Percentiles rank a stretch among this genome's conserved stretches.
Evolutionary conservation across 1,140 invertebrate species (phyloP).

Genomic region (Drosophila kikkawai): DNA sequence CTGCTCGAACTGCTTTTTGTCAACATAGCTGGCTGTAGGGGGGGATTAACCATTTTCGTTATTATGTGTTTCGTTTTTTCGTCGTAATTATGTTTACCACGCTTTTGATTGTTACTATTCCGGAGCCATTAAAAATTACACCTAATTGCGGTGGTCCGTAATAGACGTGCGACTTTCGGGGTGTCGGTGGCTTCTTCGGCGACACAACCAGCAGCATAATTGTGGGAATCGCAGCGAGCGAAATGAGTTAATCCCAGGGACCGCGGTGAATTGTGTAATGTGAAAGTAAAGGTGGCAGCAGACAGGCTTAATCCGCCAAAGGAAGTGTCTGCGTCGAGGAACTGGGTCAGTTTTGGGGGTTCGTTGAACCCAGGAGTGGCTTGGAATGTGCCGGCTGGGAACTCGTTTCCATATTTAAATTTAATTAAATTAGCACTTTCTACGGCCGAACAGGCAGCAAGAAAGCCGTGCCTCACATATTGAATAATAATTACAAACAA

Average conservation of each 20-base stretch:
- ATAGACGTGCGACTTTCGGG: slow-evolving; percentile 58
- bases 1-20: slow-evolving; percentile 31
- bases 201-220: slow-evolving; percentile 27
- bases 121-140: slow-evolving; percentile 54
- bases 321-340: slow-evolving; percentile 21
- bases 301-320: slow-evolving; percentile 25
- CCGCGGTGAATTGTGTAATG: slow-evolving; percentile 46
- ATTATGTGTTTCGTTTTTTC: slow-evolving; percentile 68
- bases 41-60: slow-evolving; percentile 52
- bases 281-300: slow-evolving; percentile 33
- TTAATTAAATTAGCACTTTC: slow-evolving; percentile 80
- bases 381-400: slow-evolving; percentile 34
- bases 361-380: slow-evolving; percentile 23
- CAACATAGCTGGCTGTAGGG: slow-evolving; percentile 21
- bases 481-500: slow-evolving; percentile 79
- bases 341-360: slow-evolving; percentile 32
- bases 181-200: slow-evolving; percentile 23
- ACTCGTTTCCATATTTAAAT: slow-evolving; percentile 63
- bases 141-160: slow-evolving; percentile 55
- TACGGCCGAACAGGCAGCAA: slow-evolving; percentile 29
- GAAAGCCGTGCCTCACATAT: slow-evolving; percentile 55
- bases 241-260: slow-evolving; percentile 50
- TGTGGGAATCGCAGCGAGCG: slow-evolving; percentile 39
- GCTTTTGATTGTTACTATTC: slow-evolving; percentile 55
- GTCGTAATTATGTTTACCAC: slow-evolving; percentile 53